phyloP scores from a whole-genome alignment of 2,797 vertebrate species.

The Odontamblyopus rebecca region DNA sequence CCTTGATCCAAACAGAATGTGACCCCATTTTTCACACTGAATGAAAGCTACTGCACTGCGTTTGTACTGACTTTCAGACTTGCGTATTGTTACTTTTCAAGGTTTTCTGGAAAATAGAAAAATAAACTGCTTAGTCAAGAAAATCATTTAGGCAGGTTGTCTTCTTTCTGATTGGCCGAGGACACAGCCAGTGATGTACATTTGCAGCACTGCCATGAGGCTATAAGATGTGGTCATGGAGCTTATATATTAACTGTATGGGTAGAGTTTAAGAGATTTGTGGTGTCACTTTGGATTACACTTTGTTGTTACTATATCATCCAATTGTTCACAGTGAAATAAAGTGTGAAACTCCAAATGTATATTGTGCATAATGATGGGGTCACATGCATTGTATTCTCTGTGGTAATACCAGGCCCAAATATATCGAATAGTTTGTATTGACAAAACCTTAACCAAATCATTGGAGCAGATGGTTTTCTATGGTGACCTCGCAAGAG shows the following conservation, averaged over 20 bases:
- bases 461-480: neutral
- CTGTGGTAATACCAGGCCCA: neutral
- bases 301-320: slow-evolving; percentile 8
- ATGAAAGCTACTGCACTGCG: slow-evolving; percentile 13
- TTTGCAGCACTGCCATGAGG: neutral
- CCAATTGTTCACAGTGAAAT: slow-evolving; percentile 6
- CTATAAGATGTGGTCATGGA: neutral
- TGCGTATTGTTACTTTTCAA: neutral
- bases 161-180: too few relatives aligned
- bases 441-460: neutral
- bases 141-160: too few relatives aligned
- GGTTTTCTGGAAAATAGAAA: too few relatives aligned
- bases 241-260: neutral
- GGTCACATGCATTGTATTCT: neutral
- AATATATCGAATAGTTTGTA: neutral
- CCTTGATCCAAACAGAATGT: slow-evolving; percentile 42
- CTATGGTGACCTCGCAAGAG: neutral
- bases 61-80: neutral
- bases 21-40: slow-evolving; percentile 34
- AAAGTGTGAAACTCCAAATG: slow-evolving; percentile 14
- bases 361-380: neutral
- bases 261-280: slow-evolving; percentile 10
- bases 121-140: too few relatives aligned
- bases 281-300: slow-evolving; percentile 3
- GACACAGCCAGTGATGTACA: too few relatives aligned